Conservation (phyloP, 2,797 vertebrate genomes). For the Pristis pectinata region DNA sequence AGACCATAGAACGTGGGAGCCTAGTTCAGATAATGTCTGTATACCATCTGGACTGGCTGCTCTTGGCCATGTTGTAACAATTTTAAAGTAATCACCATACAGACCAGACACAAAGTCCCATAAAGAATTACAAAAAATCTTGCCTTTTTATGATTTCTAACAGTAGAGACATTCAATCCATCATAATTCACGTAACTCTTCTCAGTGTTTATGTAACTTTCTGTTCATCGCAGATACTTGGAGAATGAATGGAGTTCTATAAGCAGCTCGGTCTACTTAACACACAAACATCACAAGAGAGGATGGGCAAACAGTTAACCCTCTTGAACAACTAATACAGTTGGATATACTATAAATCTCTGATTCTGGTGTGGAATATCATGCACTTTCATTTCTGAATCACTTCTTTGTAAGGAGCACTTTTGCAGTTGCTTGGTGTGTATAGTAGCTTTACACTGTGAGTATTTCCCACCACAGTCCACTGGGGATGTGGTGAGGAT, state of each 20-base stretch:
- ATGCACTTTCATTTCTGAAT: background rate
- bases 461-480: background rate
- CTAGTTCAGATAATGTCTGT: background rate
- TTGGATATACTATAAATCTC: background rate
- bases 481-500: background rate
- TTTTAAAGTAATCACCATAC: conserved; percentile 20
- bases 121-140: background rate
- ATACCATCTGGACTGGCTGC: conserved; percentile 24
- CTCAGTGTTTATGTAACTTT: background rate
- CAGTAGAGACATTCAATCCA: background rate
- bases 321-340: background rate
- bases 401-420: background rate
- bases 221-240: background rate
- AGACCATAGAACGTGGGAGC: background rate
- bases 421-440: background rate
- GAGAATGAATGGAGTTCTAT: background rate
- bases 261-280: background rate
- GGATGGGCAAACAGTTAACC: background rate
- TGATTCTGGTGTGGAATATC: background rate
- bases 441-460: too few species aligned
- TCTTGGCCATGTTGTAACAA: conserved; percentile 32
- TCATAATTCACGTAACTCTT: background rate
- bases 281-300: background rate
- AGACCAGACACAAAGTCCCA: conserved; percentile 4
- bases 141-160: background rate